Conservation (phyloP, 2,113 vertebrate genomes). For the Malaclemys terrapin region DNA sequence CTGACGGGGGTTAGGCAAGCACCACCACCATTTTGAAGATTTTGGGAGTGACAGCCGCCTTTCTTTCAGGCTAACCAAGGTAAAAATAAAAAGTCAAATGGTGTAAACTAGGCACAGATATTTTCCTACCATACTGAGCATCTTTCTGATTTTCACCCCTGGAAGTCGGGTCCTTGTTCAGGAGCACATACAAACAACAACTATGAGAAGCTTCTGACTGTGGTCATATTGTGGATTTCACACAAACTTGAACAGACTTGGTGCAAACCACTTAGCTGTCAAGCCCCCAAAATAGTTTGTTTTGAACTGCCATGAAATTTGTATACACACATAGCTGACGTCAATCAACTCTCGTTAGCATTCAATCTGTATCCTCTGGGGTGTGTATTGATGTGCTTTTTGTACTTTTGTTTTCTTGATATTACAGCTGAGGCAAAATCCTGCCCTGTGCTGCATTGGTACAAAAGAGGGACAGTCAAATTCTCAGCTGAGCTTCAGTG, state of each 20-base stretch:
- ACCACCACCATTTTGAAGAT: background rate
- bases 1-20: background rate
- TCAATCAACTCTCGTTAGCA: background rate
- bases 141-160: background rate
- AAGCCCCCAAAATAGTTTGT: too few species aligned
- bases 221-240: background rate
- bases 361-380: background rate
- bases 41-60: background rate
- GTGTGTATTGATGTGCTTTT: background rate
- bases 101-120: background rate
- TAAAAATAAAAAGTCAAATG: background rate
- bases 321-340: background rate
- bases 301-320: background rate
- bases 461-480: background rate
- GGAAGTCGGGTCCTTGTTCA: background rate
- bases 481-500: background rate
- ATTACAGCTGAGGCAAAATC: background rate
- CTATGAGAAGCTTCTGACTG: fast-evolving
- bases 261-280: background rate
- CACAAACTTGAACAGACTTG: background rate
- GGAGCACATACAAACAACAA: background rate
- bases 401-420: background rate
- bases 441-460: background rate
- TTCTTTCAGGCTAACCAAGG: background rate
- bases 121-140: background rate